phyloP scores from a whole-genome alignment of 2,888 invertebrate species.

The Ormyrus nitidulus region DNA sequence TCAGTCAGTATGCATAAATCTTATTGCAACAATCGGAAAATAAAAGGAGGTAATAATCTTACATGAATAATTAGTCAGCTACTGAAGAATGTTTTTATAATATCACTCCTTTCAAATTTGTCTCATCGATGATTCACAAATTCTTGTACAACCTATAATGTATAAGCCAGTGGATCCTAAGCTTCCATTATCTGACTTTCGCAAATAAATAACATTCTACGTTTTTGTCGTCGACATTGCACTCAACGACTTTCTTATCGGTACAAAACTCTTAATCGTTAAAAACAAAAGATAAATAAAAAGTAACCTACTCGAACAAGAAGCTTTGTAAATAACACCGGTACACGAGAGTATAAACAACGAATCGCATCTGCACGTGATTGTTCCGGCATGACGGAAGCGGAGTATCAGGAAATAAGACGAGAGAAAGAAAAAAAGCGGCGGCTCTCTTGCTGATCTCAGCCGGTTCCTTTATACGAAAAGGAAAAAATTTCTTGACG shows the following conservation, averaged over 20 bases:
- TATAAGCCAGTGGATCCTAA: neutral
- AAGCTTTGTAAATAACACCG: too few species aligned
- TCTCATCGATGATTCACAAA: slow-evolving; percentile 7
- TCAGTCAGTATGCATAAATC: neutral
- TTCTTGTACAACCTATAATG: neutral
- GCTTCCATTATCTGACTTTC: neutral
- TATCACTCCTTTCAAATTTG: slow-evolving; percentile 16
- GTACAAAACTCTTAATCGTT: too few species aligned
- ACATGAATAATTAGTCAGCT: too few species aligned
- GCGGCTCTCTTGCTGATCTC: neutral
- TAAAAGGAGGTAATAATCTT: too few species aligned
- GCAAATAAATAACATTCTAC: neutral
- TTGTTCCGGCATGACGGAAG: too few species aligned
- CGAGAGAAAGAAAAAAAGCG: neutral
- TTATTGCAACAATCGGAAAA: too few species aligned
- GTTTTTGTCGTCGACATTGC: too few species aligned
- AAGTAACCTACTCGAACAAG: too few species aligned
- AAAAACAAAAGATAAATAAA: too few species aligned
- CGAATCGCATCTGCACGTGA: too few species aligned
- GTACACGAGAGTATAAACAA: too few species aligned
- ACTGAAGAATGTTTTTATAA: slow-evolving; percentile 22
- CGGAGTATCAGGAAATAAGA: neutral
- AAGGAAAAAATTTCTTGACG: neutral
- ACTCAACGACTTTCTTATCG: too few species aligned
- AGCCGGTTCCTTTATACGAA: neutral